Conservation (phyloP, 2,113 vertebrate species). For the Phrynosoma platyrhinos region DNA sequence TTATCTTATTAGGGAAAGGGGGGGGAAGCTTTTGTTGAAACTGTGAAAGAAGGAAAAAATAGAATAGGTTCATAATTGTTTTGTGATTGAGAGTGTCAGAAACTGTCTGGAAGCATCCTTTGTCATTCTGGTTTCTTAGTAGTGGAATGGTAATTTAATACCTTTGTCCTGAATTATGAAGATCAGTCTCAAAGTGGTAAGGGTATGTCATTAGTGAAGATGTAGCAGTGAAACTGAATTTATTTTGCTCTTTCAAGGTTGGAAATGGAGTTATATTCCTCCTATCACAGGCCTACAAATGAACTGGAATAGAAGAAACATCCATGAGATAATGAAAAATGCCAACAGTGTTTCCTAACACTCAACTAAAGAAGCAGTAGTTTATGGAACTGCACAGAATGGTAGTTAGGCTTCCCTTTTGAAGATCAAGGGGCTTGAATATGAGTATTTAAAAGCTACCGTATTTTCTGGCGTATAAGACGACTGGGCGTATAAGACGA, state of each 20-base stretch:
- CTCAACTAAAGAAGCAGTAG: not conserved
- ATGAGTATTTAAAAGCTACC: conserved; percentile 16
- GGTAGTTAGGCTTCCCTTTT: not conserved
- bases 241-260: not conserved
- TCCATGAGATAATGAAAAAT: not conserved
- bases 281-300: not conserved
- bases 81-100: not conserved
- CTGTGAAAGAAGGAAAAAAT: too few species aligned
- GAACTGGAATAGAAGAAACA: not conserved
- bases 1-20: too few species aligned
- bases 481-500: too few species aligned
- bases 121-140: not conserved
- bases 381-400: not conserved
- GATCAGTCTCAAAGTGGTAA: not conserved
- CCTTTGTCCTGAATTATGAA: not conserved
- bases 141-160: not conserved
- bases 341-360: not conserved
- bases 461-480: too few species aligned
- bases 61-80: not conserved
- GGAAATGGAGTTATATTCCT: not conserved
- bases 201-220: too few species aligned
- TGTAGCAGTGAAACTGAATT: not conserved
- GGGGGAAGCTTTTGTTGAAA: not conserved
- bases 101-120: not conserved
- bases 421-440: conserved; percentile 16